Evolutionary conservation across 2,113 vertebrate species (phyloP).

Genomic region (Sarotherodon lohbergeri): DNA sequence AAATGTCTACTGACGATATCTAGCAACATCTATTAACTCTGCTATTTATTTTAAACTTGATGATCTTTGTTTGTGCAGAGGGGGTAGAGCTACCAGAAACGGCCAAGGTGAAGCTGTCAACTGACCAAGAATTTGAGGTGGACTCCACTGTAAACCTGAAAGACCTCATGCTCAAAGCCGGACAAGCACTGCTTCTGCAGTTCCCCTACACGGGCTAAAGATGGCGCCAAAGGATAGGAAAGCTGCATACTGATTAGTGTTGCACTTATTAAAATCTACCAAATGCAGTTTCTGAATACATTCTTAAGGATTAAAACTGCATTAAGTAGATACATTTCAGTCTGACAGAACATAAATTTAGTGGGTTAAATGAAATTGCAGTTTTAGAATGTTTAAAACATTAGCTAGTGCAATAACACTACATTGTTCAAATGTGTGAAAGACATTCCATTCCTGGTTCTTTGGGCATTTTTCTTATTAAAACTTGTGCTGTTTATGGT

Average conservation of each 20-base stretch:
- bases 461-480: slow-evolving; percentile 24
- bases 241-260: neutral
- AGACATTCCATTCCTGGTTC: slow-evolving; percentile 45
- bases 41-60: neutral
- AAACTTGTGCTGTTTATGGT: neutral
- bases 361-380: neutral
- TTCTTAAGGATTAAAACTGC: neutral
- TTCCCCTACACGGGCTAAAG: slow-evolving; percentile 72
- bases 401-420: neutral
- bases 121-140: slow-evolving; percentile 2
- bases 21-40: neutral
- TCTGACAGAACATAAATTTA: neutral
- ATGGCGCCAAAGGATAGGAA: slow-evolving; percentile 3
- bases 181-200: slow-evolving; percentile 72
- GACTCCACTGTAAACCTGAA: slow-evolving; percentile 38
- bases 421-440: neutral
- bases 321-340: neutral
- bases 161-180: slow-evolving; percentile 42
- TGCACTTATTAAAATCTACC: neutral
- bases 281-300: neutral
- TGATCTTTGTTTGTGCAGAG: slow-evolving; percentile 16
- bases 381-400: neutral
- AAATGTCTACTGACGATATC: rapidly evolving
- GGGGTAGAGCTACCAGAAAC: slow-evolving; percentile 50
- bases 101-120: slow-evolving; percentile 64